These are phyloP conservation scores for Colletes collaris DNA, from an alignment of 2,888 invertebrate species.

Conservation along the genomic window DNA sequence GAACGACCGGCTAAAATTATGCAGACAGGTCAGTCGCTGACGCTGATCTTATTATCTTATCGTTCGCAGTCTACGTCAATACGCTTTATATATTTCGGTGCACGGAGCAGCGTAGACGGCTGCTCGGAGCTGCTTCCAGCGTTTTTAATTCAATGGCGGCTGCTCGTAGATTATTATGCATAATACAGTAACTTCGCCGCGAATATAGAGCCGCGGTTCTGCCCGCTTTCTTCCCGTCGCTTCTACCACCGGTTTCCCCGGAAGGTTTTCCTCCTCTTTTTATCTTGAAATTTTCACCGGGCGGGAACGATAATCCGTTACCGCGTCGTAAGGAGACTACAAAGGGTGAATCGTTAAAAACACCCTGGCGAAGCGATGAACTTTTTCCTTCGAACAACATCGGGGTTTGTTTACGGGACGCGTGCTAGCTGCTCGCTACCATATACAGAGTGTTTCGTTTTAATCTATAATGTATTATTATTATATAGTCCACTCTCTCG, in stretches of 20 bases:
- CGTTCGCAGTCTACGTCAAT: constrained; percentile 46
- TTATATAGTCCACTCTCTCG: too few relatives aligned
- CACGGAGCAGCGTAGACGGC: constrained; percentile 4
- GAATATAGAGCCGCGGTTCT: constrained; percentile 34
- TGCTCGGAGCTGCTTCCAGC: constrained; percentile 21
- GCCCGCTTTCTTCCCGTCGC: constrained; percentile 14
- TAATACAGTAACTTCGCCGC: constrained; percentile 50
- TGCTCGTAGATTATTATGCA: constrained; percentile 55
- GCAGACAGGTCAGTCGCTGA: constrained; percentile 46
- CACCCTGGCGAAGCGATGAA: constrained; percentile 26
- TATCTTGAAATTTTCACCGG: constrained; percentile 46
- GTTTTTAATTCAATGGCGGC: constrained; percentile 58
- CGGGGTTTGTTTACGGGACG: constrained; percentile 38
- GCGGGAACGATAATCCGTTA: constrained; percentile 47
- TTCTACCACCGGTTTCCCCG: background rate
- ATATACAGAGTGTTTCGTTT: background rate
- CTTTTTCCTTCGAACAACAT: constrained; percentile 18
- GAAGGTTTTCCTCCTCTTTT: constrained; percentile 14
- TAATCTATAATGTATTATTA: too few relatives aligned
- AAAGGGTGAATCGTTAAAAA: constrained; percentile 53
- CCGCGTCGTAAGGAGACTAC: constrained; percentile 43
- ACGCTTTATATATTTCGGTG: constrained; percentile 40
- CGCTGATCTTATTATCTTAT: constrained; percentile 58
- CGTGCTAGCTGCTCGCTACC: constrained; percentile 8
- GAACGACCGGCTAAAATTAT: constrained; percentile 45